These are phyloP conservation scores for Lates calcarifer DNA, from an alignment of 2,113 vertebrate genomes.

Conservation along the genomic window DNA sequence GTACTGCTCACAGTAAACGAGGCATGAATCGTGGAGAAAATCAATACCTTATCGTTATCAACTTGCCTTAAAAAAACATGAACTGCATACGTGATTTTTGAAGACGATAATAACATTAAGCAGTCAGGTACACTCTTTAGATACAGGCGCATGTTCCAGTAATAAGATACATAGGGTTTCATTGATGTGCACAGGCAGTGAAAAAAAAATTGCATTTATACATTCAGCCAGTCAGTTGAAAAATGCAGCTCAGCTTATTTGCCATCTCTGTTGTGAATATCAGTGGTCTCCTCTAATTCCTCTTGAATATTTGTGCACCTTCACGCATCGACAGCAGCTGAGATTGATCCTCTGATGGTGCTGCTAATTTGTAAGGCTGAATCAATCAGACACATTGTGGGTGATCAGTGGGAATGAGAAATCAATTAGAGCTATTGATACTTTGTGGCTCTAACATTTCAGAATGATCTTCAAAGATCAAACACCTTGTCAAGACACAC, in stretches of 20 bases:
- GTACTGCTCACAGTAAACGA: conserved; percentile 23
- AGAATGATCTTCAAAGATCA: conserved; percentile 50
- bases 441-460: conserved; percentile 50
- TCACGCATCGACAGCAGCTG: conserved; percentile 21
- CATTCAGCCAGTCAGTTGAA: conserved; percentile 64
- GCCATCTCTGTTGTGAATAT: conserved; percentile 22
- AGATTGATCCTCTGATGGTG: conserved; percentile 63
- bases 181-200: conserved; percentile 43
- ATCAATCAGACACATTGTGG: conserved; percentile 74
- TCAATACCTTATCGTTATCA: conserved; percentile 15
- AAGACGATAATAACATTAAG: conserved; percentile 72
- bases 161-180: conserved; percentile 60
- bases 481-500: conserved; percentile 59
- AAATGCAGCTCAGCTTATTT: conserved; percentile 40
- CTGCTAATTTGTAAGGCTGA: conserved; percentile 68
- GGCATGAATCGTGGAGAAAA: conserved; percentile 33
- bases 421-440: conserved; percentile 74
- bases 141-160: conserved; percentile 64
- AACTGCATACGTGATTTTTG: conserved; percentile 58
- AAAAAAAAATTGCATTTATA: conserved; percentile 49
- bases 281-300: conserved; percentile 13
- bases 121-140: conserved; percentile 58
- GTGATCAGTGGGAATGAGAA: conserved; percentile 79
- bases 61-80: conserved; percentile 25
- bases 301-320: conserved; percentile 50